A percentile compares a stretch with the other conserved stretches of the same genome.
Conservation (phyloP, 2,113 vertebrate genomes). For the Noctilio leporinus region DNA sequence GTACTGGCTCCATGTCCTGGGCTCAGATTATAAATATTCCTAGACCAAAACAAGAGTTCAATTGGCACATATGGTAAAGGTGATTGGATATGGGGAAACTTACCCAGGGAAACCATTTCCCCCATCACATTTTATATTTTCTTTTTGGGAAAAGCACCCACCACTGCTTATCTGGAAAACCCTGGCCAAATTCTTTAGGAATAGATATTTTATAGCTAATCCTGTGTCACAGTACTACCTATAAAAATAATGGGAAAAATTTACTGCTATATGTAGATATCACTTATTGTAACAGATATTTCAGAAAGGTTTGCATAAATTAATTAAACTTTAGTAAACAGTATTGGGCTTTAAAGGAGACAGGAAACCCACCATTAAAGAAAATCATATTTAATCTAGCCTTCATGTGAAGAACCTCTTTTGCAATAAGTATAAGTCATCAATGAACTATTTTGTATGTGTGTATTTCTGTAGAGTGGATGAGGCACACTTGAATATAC, state of each 20-base stretch:
- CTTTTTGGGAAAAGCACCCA: background rate
- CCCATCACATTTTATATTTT: background rate
- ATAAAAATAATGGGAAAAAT: background rate
- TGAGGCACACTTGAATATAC: background rate
- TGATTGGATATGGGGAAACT: background rate
- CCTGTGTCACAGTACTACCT: background rate
- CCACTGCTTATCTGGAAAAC: background rate
- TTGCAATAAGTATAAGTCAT: too few species aligned
- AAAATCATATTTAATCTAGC: background rate
- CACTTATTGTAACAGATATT: background rate
- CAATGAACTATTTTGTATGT: background rate
- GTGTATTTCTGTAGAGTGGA: background rate
- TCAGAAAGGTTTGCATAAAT: background rate
- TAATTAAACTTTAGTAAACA: conserved; percentile 8
- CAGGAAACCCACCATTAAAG: background rate
- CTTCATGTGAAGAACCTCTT: background rate
- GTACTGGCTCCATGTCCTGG: background rate
- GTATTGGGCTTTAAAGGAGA: background rate
- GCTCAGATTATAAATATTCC: conserved; percentile 34
- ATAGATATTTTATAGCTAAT: background rate
- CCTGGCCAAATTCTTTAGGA: background rate
- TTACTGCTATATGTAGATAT: background rate
- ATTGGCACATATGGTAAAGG: background rate
- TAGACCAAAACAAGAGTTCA: conserved; percentile 31
- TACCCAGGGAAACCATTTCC: conserved; percentile 19